Percentiles rank a stretch among this genome's conserved stretches.
These are phyloP conservation scores for Sebastes trivittatus DNA, from an alignment of 2,797 vertebrate genomes.

Conservation along the genomic window DNA sequence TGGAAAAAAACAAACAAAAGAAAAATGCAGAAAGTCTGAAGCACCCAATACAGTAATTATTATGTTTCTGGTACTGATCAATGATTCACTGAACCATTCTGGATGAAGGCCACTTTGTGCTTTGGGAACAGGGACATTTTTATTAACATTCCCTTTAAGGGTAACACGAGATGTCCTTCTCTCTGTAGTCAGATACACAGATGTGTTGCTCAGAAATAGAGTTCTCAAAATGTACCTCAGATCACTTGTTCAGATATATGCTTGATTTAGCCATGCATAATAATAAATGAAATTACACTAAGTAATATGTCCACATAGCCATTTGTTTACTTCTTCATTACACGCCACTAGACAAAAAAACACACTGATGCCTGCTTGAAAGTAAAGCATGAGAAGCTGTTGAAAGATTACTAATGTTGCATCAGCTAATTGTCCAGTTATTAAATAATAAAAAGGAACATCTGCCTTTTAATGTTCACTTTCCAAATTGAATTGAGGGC, in stretches of 20 bases:
- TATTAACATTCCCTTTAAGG: slow-evolving; percentile 20
- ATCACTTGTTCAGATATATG: slow-evolving; percentile 27
- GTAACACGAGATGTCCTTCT: not conserved
- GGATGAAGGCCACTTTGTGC: not conserved
- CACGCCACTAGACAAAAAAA: not conserved
- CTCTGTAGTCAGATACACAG: slow-evolving; percentile 1
- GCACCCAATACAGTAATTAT: not conserved
- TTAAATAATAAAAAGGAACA: not conserved
- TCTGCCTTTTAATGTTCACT: not conserved
- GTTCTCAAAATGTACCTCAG: slow-evolving; percentile 57
- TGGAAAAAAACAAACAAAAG: not conserved
- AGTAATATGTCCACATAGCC: not conserved
- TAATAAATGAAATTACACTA: slow-evolving; percentile 34
- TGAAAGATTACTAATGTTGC: not conserved
- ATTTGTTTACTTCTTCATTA: not conserved
- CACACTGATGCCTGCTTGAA: not conserved
- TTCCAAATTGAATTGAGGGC: not conserved
- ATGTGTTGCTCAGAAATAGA: slow-evolving; percentile 36
- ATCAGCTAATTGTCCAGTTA: not conserved
- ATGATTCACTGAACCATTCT: not conserved
- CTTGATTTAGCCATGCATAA: slow-evolving; percentile 44
- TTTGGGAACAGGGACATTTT: not conserved
- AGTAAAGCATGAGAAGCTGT: not conserved
- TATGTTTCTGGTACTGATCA: not conserved
- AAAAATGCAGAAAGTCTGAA: not conserved